Conservation (phyloP, 2,113 vertebrate genomes). For the Atractosteus spatula region DNA sequence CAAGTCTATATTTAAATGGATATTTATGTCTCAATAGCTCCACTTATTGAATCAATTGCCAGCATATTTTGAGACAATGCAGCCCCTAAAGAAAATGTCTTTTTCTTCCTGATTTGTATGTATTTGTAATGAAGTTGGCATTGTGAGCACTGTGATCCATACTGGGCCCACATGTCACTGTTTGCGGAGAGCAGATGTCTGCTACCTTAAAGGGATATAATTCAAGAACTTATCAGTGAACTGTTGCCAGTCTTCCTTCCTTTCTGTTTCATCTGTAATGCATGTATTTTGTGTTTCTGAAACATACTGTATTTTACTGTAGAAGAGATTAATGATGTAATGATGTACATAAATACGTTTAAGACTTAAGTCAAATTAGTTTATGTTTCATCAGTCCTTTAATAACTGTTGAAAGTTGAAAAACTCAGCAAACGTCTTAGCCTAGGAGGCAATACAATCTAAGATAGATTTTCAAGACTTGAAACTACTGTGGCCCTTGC, state of each 20-base stretch:
- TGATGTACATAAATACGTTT: too few relatives aligned
- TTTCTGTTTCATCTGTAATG: too few relatives aligned
- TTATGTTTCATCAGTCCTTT: too few relatives aligned
- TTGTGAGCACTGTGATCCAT: constrained; percentile 34
- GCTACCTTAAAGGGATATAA: constrained; percentile 31
- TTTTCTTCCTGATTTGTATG: constrained; percentile 9
- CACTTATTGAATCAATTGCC: constrained; percentile 4
- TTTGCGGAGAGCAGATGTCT: constrained; percentile 65
- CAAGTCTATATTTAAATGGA: constrained; percentile 33
- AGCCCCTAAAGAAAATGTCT: constrained; percentile 7
- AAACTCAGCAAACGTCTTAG: constrained; percentile 49
- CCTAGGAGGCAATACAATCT: constrained; percentile 46
- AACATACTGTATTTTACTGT: too few relatives aligned
- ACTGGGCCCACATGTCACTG: constrained; percentile 66
- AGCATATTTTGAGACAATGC: background rate
- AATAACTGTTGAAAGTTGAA: too few relatives aligned
- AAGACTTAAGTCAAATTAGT: too few relatives aligned
- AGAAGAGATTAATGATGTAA: too few relatives aligned
- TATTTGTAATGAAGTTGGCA: background rate
- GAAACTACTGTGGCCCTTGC: constrained; percentile 68
- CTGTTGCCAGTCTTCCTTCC: background rate
- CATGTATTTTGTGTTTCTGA: too few relatives aligned
- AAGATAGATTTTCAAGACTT: constrained; percentile 58
- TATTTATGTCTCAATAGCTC: constrained; percentile 25
- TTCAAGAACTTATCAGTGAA: constrained; percentile 9